phyloP scores from a whole-genome alignment of 2,888 invertebrate genomes.

The Epistrophe eligans region DNA sequence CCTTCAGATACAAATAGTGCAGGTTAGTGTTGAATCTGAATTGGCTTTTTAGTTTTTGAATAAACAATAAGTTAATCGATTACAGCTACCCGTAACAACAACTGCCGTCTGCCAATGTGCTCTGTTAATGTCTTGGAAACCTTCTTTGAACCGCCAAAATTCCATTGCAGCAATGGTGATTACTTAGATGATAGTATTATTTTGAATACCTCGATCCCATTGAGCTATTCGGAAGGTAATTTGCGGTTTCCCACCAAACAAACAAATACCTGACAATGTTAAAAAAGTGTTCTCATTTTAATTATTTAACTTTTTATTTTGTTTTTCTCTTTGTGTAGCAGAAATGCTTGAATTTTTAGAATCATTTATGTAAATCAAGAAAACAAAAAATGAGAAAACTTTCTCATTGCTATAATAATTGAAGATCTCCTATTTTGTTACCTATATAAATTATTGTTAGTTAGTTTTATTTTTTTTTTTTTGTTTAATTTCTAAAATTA shows the following conservation, averaged over 20 bases:
- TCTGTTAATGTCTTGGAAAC: conserved; percentile 77
- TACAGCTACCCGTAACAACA: conserved; percentile 34
- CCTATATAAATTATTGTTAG: conserved; percentile 6
- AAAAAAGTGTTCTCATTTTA: conserved; percentile 49
- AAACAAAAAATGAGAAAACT: conserved; percentile 45
- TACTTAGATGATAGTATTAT: conserved; percentile 67
- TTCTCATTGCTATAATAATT: conserved; percentile 25
- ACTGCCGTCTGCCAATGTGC: conserved; percentile 71
- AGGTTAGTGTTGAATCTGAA: conserved; percentile 7
- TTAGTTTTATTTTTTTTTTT: neutral
- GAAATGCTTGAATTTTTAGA: conserved; percentile 45
- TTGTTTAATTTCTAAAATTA: neutral
- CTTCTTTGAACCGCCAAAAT: conserved; percentile 77
- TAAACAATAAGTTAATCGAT: neutral
- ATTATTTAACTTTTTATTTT: conserved; percentile 19
- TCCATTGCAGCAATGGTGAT: conserved; percentile 51
- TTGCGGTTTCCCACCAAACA: conserved; percentile 8
- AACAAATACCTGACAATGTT: conserved; percentile 13
- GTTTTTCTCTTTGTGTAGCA: conserved; percentile 16
- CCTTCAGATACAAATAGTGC: conserved; percentile 32
- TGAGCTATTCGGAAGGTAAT: conserved; percentile 74
- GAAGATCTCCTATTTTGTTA: conserved; percentile 37
- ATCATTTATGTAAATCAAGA: conserved; percentile 27
- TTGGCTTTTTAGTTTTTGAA: neutral
- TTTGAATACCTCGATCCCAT: conserved; percentile 64